phyloP scores from a whole-genome alignment of 2,113 vertebrate species.

The Sander vitreus region DNA sequence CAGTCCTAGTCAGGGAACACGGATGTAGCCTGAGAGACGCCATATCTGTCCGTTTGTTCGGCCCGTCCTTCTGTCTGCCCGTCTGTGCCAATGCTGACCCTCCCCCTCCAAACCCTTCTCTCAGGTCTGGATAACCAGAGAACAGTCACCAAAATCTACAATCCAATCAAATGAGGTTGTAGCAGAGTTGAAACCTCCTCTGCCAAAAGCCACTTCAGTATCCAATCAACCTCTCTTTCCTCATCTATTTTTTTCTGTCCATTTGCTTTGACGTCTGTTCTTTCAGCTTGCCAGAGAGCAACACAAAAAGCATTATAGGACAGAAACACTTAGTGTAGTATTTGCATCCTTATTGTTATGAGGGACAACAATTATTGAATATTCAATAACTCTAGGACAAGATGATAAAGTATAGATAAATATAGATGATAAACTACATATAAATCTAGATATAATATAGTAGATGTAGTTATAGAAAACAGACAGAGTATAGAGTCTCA shows the following conservation, averaged over 20 bases:
- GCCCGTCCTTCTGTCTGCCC: conserved; percentile 32
- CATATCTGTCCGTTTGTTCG: conserved; percentile 44
- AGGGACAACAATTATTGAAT: conserved; percentile 61
- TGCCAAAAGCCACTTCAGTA: conserved; percentile 52
- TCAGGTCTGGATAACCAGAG: conserved; percentile 79
- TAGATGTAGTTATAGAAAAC: conserved; percentile 71
- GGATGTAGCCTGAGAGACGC: conserved; percentile 52
- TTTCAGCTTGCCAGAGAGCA: conserved; percentile 32
- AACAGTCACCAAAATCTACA: conserved; percentile 58
- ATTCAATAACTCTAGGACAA: conserved; percentile 67
- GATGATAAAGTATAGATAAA: conserved; percentile 65
- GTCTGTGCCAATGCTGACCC: conserved; percentile 68
- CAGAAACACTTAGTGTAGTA: conserved; percentile 50
- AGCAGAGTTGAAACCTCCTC: conserved; percentile 63
- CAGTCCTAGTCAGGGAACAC: conserved; percentile 21
- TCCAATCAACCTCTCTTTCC: conserved; percentile 33
- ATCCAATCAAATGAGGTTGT: conserved; percentile 56
- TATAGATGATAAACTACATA: conserved; percentile 64
- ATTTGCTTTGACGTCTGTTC: conserved; percentile 30
- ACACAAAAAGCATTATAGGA: conserved; percentile 33
- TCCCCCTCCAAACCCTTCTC: conserved; percentile 46
- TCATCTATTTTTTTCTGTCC: conserved; percentile 16
- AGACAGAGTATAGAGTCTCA: conserved; percentile 64
- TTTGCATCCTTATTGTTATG: conserved; percentile 52
- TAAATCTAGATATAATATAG: conserved; percentile 60